Base-by-base conservation (phyloP, 2,113 vertebrate species). In the Halichoerus grypus region DNA sequence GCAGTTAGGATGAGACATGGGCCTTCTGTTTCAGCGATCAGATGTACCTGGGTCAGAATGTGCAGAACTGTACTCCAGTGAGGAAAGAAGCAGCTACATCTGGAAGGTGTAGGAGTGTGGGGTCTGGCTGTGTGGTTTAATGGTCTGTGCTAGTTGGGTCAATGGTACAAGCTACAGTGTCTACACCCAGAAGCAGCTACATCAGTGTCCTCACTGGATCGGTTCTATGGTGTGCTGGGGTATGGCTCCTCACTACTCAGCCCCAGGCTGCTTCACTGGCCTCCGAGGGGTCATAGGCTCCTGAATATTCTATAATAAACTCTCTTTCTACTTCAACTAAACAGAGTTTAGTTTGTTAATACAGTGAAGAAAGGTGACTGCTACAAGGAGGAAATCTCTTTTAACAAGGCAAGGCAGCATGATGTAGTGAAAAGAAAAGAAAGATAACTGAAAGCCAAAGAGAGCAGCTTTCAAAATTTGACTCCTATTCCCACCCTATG, bases 261-360 rank as follows among this genome's bases (percentile, higher is more conserved):
- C 2, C 72, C 81, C n/a, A 12, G 28, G 14, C 36, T 22, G n/a
- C 21, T 80, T 31, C n/a, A 65, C 39, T 86, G 36, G 49, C 53
- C 53, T 80, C 18, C 63, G 31, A 57, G 39, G 33, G 80, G 22
- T 51, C 36, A 69, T 14, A 39, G 76, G 46, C 14, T 61, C 36
- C 77, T 42, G 14, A 49, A 31, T 80, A 85, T n/a, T 42, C 51
- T 63, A 65, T 79, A 51, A 79, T 51, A 97, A 97, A 85, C 55
- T 81, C 21, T 31, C 12, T 26, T 79, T 89, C 57, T 13, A 67
- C 10, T 77, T 67, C 76, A 21, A 53, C 59, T 87, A 31, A 39
- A 53, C 26, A 81, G 11, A 74, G 49, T 53, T 88, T 81, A 84
- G 33, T n/a, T 83, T 63, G 71, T 72, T 92, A 12, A 86, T 19